phyloP scores from a whole-genome alignment of 2,113 vertebrate species.

The Falcunculus frontatus region DNA sequence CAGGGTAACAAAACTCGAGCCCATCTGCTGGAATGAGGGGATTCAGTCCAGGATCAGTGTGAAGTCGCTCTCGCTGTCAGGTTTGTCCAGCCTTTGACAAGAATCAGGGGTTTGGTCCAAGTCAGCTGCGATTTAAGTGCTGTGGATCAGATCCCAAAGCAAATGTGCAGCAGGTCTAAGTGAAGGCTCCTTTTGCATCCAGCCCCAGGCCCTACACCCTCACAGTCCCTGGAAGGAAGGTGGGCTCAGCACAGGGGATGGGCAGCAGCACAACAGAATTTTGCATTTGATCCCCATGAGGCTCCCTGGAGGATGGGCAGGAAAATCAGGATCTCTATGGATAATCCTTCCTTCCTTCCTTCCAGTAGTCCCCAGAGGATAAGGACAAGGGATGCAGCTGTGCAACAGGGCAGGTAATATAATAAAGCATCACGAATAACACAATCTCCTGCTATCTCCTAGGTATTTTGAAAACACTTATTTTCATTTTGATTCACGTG shows the following conservation, averaged over 20 bases:
- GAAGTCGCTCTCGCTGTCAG: fast-evolving
- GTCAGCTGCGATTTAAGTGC: not conserved
- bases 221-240: not conserved
- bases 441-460: not conserved
- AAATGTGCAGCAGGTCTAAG: not conserved
- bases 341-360: not conserved
- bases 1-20: not conserved
- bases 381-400: not conserved
- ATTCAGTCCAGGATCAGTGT: fast-evolving
- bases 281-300: not conserved
- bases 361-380: not conserved
- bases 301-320: not conserved
- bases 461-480: not conserved
- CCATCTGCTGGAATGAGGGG: fast-evolving
- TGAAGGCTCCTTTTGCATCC: not conserved
- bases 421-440: not conserved
- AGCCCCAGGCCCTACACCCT: not conserved
- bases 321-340: not conserved
- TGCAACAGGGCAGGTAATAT: not conserved
- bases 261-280: not conserved
- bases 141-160: not conserved
- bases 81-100: not conserved
- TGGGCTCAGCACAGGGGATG: fast-evolving
- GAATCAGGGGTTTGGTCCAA: not conserved
- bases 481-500: not conserved